phyloP scores from a whole-genome alignment of 2,888 invertebrate species.

The Sesia apiformis region DNA sequence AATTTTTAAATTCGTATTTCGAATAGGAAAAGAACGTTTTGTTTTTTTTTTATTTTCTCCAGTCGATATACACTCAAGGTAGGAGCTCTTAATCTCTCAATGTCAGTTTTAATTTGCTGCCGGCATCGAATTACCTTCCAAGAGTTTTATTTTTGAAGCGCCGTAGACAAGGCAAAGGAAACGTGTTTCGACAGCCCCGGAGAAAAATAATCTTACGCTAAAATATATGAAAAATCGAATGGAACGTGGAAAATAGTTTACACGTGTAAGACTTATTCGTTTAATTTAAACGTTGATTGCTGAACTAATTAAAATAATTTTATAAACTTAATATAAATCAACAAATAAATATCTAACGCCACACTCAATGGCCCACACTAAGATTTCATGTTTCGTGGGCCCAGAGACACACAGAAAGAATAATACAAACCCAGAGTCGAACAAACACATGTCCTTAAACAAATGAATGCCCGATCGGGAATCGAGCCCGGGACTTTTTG shows the following conservation, averaged over 20 bases:
- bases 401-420: no score
- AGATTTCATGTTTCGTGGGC: no score
- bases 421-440: no score
- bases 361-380: not conserved
- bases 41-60: constrained; percentile 22
- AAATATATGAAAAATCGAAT: constrained; percentile 14
- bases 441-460: no score
- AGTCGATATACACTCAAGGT: constrained; percentile 45
- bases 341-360: not conserved
- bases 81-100: constrained; percentile 66
- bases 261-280: no score
- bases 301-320: not conserved
- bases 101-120: constrained; percentile 69
- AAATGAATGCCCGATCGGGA: no score
- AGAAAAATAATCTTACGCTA: not conserved
- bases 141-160: constrained; percentile 63
- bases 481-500: no score
- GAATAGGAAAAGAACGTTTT: constrained; percentile 7
- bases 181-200: constrained; percentile 42
- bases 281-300: not conserved
- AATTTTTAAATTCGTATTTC: not conserved
- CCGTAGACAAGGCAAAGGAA: constrained; percentile 49
- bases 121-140: constrained; percentile 64
- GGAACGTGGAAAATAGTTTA: not conserved
- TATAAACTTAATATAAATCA: not conserved